Evolutionary conservation across 2,113 vertebrate genomes (phyloP).

Genomic region (Hystrix brachyura): DNA sequence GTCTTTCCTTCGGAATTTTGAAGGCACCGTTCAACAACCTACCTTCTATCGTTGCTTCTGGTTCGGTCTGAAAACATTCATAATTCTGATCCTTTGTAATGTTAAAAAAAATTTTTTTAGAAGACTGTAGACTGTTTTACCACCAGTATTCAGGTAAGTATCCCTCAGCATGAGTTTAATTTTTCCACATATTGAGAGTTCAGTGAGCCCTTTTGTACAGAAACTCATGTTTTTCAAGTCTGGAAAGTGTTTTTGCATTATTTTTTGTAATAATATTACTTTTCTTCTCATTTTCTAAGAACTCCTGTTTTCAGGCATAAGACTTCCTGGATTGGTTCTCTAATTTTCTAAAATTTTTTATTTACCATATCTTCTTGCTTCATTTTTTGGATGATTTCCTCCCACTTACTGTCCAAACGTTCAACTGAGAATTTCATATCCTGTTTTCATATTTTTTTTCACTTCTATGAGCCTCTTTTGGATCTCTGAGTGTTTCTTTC

Average conservation of each 20-base stretch:
- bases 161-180: background rate
- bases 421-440: background rate
- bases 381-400: background rate
- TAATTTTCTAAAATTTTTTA: background rate
- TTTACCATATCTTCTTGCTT: background rate
- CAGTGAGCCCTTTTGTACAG: too few relatives aligned
- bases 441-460: background rate
- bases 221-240: background rate
- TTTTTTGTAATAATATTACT: background rate
- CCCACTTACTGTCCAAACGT: background rate
- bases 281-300: background rate
- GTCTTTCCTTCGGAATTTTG: background rate
- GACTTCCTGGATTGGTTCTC: background rate
- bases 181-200: background rate
- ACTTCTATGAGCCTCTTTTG: background rate
- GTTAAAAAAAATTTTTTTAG: background rate
- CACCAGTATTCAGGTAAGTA: background rate
- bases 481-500: background rate
- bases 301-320: background rate
- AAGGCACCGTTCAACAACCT: background rate
- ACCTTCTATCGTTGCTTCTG: background rate
- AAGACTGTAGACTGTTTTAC: background rate
- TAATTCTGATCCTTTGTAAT: background rate
- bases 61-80: background rate
- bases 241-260: background rate